Evolutionary conservation across 2,113 vertebrate species (phyloP).

Genomic region (Mustela lutreola): DNA sequence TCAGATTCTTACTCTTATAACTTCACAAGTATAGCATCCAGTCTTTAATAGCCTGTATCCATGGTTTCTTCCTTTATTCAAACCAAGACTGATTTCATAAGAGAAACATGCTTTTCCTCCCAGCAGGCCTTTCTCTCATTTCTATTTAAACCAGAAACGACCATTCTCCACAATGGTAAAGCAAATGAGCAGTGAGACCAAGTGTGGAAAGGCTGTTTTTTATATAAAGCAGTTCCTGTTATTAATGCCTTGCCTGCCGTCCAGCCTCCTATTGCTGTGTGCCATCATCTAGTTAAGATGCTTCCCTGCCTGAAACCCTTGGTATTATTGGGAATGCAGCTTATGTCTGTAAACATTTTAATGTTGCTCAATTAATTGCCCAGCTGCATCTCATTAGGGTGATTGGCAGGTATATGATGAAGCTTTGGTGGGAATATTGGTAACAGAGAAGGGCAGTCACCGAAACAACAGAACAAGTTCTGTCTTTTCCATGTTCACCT

Average conservation of each 20-base stretch:
- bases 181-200: not conserved
- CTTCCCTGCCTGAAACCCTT: constrained; percentile 36
- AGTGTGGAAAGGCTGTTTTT: not conserved
- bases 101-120: not conserved
- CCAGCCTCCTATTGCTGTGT: not conserved
- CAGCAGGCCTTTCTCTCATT: not conserved
- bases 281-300: not conserved
- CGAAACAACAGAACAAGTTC: not conserved
- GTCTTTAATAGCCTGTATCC: not conserved
- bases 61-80: constrained; percentile 9
- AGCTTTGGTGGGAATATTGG: not conserved
- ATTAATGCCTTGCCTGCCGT: not conserved
- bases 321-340: not conserved
- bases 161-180: constrained; percentile 55
- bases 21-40: not conserved
- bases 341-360: constrained; percentile 45
- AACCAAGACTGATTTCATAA: constrained; percentile 12
- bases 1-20: not conserved
- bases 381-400: constrained; percentile 56
- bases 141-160: constrained; percentile 39
- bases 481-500: not conserved
- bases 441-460: not conserved
- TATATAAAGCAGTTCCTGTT: constrained; percentile 13
- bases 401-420: constrained; percentile 27
- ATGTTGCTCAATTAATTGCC: constrained; percentile 53